These are phyloP conservation scores for Parnassius apollo DNA, from an alignment of 2,888 invertebrate species.

Conservation along the genomic window DNA sequence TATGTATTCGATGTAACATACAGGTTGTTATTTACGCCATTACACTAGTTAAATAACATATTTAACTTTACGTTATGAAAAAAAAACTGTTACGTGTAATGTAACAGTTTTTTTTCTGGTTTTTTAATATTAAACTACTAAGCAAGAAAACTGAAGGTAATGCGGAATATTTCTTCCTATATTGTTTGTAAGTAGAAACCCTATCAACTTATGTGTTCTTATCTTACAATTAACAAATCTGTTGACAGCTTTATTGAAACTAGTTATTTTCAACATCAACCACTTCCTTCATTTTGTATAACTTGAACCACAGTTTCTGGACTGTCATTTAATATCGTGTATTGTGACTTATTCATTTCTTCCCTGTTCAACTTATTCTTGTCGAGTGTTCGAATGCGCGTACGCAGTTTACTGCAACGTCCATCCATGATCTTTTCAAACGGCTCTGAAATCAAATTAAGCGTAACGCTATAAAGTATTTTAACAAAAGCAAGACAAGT, in stretches of 20 bases:
- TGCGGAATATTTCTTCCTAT: not conserved
- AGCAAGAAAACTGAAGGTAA: not conserved
- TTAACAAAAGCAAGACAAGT: too few relatives aligned
- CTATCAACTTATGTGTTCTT: not conserved
- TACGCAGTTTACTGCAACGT: constrained; percentile 66
- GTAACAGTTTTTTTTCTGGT: constrained; percentile 1
- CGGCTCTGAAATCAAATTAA: constrained; percentile 47
- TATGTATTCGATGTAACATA: constrained; percentile 19
- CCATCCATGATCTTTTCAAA: constrained; percentile 69
- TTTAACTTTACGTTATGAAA: constrained; percentile 3
- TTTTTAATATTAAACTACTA: not conserved
- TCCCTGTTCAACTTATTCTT: constrained; percentile 57
- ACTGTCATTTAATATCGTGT: constrained; percentile 55
- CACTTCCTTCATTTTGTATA: constrained; percentile 24
- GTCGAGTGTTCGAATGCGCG: constrained; percentile 62
- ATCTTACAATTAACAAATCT: not conserved
- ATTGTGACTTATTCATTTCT: constrained; percentile 63
- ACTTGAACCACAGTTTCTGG: constrained; percentile 59
- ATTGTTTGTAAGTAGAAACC: too few relatives aligned
- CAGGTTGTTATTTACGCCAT: constrained; percentile 11
- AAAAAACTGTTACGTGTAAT: constrained; percentile 4
- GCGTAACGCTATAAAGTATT: too few relatives aligned
- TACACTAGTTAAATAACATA: constrained; percentile 3
- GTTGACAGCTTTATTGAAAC: not conserved
- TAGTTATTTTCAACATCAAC: not conserved